These are phyloP conservation scores for Turritopsis rubra DNA, from an alignment of 30 jellyfish, hydroid and myxozoan species.

Conservation along the genomic window DNA sequence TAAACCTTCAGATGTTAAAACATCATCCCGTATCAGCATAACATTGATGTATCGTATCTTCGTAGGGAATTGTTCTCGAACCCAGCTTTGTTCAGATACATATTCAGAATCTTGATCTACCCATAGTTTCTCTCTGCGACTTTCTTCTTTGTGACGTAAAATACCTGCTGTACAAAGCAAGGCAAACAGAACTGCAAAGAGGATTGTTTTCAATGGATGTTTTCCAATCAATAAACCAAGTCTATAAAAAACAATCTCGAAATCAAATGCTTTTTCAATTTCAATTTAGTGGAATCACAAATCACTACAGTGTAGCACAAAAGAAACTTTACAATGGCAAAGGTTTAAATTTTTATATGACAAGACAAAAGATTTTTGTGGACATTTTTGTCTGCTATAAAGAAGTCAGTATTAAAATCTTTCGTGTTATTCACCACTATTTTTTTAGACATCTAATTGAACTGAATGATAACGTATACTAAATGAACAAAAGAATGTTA, in stretches of 20 bases:
- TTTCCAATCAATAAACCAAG: constrained; percentile 47
- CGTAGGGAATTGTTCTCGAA: constrained; percentile 43
- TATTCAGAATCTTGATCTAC: constrained; percentile 62
- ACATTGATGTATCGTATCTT: constrained; percentile 34
- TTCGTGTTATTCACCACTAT: no score
- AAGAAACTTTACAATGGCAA: neutral
- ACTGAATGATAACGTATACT: neutral
- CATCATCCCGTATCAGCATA: constrained; percentile 49
- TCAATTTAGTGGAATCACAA: neutral
- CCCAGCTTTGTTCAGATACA: constrained; percentile 30
- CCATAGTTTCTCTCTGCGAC: constrained; percentile 80
- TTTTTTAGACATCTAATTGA: neutral
- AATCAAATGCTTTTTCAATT: neutral
- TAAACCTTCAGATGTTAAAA: constrained; percentile 39
- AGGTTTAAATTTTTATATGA: neutral
- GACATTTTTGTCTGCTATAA: no score
- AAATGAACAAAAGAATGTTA: neutral
- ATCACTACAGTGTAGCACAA: neutral
- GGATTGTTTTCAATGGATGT: constrained; percentile 47
- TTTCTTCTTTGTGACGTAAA: constrained; percentile 52
- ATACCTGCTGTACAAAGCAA: constrained; percentile 58
- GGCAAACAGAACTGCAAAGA: constrained; percentile 36
- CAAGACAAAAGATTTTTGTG: neutral
- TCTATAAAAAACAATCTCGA: constrained; percentile 18
- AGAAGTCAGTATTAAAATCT: no score